Evolutionary conservation across 1,140 invertebrate species (phyloP), one percentile per base, ranked within the genome.

Genomic region (Nebria ingens): DNA sequence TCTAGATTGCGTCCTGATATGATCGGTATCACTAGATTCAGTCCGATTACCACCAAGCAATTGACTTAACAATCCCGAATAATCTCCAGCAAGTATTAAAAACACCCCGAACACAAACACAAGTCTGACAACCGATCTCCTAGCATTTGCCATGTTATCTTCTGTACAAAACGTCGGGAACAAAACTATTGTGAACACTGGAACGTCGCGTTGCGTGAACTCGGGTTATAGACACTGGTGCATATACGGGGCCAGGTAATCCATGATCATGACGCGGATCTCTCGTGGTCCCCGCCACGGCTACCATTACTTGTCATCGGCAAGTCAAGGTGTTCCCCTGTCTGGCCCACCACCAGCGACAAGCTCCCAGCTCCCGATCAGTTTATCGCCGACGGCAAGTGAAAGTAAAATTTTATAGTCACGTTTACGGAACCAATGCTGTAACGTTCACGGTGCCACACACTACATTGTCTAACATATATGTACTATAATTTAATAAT

Each of bases 81-180:
- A 70, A 38, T 70, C 68, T 13, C 65, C 64, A 13, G 65, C 56
- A 9, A 68, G 51, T 34, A 70, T 60, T 45, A 70, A 53, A 23
- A 70, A 29, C 21, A 69, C 60, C 56, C 67, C 67, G 19, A 68
- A 45, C 15, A 62, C 59, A 55, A 70, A 64, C 45, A 68, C 60
- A 42, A 70, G 50, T 17, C 65, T 56, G 21, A 69, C 56, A 11
- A 69, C 58, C 22, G 67, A 59, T 59, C 67, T 67, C 20, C 68
- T 62, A 11, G 63, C 59, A 22, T 58, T 58, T 13, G 64, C 61
- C 68, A 70, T 69, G 4, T 29, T 29, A 29, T 29, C 25, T 13
- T 4, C 25, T 45, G 6, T 11, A 17, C 40, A 45, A 4, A 45
- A 17, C 40, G 15, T 12, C 40, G n/a, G 6, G 6, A 45, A 45